Evolutionary conservation across 2,797 vertebrate species (phyloP).

Genomic region (Spinus olivaceus): DNA sequence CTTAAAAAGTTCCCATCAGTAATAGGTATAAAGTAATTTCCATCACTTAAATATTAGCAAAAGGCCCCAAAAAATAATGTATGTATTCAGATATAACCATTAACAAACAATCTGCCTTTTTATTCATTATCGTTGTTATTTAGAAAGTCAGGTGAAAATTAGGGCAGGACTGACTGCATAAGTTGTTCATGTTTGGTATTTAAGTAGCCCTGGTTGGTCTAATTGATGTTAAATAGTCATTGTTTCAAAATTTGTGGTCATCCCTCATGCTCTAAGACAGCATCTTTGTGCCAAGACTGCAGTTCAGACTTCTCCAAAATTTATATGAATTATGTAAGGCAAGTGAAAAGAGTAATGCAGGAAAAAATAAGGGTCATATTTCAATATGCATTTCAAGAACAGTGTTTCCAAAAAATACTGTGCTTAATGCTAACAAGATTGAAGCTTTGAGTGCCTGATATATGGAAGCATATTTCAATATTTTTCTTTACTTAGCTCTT

Average conservation of each 20-base stretch:
- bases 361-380: neutral
- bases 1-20: neutral
- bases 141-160: neutral
- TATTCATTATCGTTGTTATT: neutral
- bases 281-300: neutral
- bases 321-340: neutral
- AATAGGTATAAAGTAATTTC: neutral
- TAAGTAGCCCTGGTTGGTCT: neutral
- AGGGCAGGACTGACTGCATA: neutral
- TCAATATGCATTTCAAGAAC: neutral
- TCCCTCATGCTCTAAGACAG: neutral
- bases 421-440: neutral
- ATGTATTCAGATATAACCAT: neutral
- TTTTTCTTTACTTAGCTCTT: neutral
- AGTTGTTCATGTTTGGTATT: neutral
- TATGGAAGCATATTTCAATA: neutral
- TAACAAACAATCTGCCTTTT: neutral
- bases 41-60: neutral
- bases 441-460: neutral
- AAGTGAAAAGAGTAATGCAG: neutral
- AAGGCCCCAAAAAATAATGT: neutral
- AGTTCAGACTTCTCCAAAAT: neutral
- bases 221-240: neutral
- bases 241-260: neutral
- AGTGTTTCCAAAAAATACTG: neutral